These are phyloP conservation scores for Brachyptera putata DNA, from an alignment of 2,888 invertebrate genomes.

Conservation along the genomic window DNA sequence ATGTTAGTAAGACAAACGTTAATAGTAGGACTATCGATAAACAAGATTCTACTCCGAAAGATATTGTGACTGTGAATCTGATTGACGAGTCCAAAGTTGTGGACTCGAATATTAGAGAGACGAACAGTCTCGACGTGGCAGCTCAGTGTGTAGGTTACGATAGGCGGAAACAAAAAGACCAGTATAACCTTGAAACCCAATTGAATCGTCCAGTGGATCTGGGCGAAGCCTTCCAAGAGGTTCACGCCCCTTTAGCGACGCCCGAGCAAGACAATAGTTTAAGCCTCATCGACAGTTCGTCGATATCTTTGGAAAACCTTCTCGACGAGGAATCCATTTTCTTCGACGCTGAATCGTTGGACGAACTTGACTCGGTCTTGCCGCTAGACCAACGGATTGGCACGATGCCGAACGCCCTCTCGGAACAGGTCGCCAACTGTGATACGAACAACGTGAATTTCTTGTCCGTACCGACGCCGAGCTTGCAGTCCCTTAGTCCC, in stretches of 20 bases:
- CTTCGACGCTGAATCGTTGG: slow-evolving; percentile 4
- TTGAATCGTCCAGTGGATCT: not conserved
- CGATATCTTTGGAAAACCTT: slow-evolving; percentile 49
- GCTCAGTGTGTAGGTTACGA: too few species aligned
- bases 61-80: too few species aligned
- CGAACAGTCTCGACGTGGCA: not conserved
- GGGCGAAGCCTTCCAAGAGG: not conserved
- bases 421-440: not conserved
- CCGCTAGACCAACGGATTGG: not conserved
- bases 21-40: too few species aligned
- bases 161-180: too few species aligned
- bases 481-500: slow-evolving; percentile 26
- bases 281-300: slow-evolving; percentile 53
- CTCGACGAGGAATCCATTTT: slow-evolving; percentile 32
- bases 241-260: slow-evolving; percentile 55
- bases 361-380: not conserved
- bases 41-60: too few species aligned
- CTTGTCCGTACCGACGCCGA: slow-evolving; percentile 24
- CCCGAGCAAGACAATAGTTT: slow-evolving; percentile 59
- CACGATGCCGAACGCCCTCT: not conserved
- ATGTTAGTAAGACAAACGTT: too few species aligned
- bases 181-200: too few species aligned
- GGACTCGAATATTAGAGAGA: not conserved
- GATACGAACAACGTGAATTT: slow-evolving; percentile 6
- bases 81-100: too few species aligned